A percentile compares a stretch with the other conserved stretches of the same genome.
Conservation (phyloP, 2,888 invertebrate genomes). For the Melinopterus prodromus region DNA sequence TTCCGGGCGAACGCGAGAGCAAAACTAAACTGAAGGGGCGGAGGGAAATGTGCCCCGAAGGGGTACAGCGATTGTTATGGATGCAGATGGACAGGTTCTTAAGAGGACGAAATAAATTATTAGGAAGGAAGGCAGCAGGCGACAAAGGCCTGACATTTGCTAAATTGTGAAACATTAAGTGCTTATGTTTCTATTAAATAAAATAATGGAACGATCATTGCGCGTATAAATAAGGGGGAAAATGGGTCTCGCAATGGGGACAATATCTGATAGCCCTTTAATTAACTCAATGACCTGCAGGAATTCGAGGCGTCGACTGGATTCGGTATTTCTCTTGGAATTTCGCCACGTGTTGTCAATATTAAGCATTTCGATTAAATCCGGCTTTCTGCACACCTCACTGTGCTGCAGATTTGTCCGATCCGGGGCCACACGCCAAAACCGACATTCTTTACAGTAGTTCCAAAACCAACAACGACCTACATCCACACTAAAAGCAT, state of each 20-base stretch:
- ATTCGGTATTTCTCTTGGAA: slow-evolving; percentile 45
- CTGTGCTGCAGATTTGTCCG: slow-evolving; percentile 10
- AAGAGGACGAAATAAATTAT: neutral
- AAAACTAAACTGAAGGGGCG: neutral
- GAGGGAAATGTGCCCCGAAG: neutral
- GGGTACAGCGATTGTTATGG: neutral
- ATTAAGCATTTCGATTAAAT: slow-evolving; percentile 57
- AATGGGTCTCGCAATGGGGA: slow-evolving; percentile 40
- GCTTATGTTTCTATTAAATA: slow-evolving; percentile 35
- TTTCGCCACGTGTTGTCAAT: slow-evolving; percentile 52
- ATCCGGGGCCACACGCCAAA: neutral
- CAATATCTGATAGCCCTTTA: slow-evolving; percentile 42
- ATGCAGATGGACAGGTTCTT: neutral
- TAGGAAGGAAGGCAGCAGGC: neutral
- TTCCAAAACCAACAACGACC: neutral
- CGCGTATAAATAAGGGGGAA: slow-evolving; percentile 29
- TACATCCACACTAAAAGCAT: neutral
- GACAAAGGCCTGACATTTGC: slow-evolving; percentile 7
- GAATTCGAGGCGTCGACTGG: slow-evolving; percentile 46
- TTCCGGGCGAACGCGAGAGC: neutral
- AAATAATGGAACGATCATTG: slow-evolving; percentile 32
- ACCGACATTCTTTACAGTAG: slow-evolving; percentile 18
- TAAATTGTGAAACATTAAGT: slow-evolving; percentile 27
- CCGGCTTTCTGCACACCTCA: slow-evolving; percentile 27
- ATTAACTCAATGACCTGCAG: slow-evolving; percentile 44